A percentile compares a stretch with the other conserved stretches of the same genome.
Conservation (phyloP, 2,113 vertebrate genomes). For the Odocoileus hemionus region DNA sequence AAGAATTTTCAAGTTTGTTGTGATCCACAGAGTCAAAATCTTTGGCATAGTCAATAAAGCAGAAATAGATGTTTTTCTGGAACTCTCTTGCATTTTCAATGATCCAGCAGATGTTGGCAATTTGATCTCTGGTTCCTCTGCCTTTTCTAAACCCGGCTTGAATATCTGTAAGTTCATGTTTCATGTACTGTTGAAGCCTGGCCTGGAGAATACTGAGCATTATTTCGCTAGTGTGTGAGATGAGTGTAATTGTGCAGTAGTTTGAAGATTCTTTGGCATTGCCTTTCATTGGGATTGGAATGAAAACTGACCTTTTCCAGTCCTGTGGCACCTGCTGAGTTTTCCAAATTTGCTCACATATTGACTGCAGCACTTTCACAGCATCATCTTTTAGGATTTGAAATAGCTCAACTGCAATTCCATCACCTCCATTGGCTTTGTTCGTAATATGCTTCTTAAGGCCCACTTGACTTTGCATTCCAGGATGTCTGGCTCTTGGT, state of each 20-base stretch:
- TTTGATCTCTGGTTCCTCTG: neutral
- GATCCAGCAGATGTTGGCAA: neutral
- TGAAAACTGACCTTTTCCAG: neutral
- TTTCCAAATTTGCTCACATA: neutral
- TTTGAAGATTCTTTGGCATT: neutral
- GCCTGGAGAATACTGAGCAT: neutral
- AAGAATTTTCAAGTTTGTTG: neutral
- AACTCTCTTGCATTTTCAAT: neutral
- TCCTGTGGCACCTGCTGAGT: neutral
- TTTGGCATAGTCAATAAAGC: neutral
- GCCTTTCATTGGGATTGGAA: neutral
- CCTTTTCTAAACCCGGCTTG: neutral
- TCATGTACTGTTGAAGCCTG: neutral
- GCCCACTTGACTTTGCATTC: neutral
- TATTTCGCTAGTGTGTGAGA: neutral
- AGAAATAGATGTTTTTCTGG: neutral
- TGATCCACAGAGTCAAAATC: neutral
- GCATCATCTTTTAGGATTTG: neutral
- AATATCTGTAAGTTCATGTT: neutral
- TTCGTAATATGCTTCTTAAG: neutral
- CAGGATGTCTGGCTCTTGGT: neutral
- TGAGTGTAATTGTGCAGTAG: rapidly evolving
- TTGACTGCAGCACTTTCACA: neutral
- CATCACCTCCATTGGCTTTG: neutral
- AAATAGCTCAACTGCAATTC: neutral